Percentiles rank a stretch among this genome's conserved stretches.
phyloP scores from a whole-genome alignment of 1,140 invertebrate genomes.

The Sycophaga agraensis region DNA sequence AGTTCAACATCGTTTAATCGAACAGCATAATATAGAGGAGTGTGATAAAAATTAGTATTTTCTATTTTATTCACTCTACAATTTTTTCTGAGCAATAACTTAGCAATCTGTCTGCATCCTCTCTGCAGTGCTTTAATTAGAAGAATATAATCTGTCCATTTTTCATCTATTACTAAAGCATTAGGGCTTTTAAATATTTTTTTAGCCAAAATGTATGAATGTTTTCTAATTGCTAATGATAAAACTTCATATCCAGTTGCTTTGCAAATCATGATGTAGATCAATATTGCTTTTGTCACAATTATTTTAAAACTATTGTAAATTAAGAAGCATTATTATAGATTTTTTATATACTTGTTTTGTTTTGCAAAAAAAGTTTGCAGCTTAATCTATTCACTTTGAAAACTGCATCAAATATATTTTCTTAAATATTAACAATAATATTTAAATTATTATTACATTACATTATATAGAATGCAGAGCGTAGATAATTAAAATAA shows the following conservation, averaged over 20 bases:
- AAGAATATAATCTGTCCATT: conserved; percentile 5
- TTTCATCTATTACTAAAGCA: background rate
- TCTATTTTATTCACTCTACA: conserved; percentile 8
- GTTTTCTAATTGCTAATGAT: conserved; percentile 13
- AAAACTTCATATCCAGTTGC: conserved; percentile 4
- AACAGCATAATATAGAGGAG: conserved; percentile 11
- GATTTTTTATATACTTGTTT: no score
- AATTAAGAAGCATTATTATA: no score
- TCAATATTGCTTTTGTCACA: no score
- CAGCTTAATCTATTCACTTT: no score
- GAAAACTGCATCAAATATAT: no score
- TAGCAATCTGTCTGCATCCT: background rate
- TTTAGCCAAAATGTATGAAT: background rate
- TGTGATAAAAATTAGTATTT: conserved; percentile 4
- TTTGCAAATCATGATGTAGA: background rate
- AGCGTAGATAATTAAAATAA: no score
- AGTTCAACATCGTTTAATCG: background rate
- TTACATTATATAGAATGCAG: no score
- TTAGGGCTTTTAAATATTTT: background rate
- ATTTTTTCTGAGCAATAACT: background rate
- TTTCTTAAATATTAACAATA: no score
- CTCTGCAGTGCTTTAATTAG: conserved; percentile 11
- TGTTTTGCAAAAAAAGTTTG: no score
- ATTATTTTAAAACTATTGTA: no score
- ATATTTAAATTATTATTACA: no score